Base-by-base conservation (phyloP, 2,797 vertebrate genomes). In the Lithobates sylvaticus region DNA sequence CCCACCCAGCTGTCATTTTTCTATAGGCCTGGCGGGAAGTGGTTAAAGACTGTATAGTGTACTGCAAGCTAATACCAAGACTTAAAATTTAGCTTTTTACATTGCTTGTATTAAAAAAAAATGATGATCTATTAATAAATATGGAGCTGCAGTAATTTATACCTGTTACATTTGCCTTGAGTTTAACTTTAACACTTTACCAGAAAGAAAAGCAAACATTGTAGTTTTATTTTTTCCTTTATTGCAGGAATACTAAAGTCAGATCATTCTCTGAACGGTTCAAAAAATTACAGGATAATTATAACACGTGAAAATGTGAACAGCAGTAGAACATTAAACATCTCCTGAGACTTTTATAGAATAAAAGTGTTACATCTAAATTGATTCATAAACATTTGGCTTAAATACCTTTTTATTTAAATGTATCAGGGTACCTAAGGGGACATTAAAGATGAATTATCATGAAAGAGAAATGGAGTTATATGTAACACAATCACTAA, bases 401-500 rank as follows among this genome's bases (percentile, higher is more conserved):
- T 65, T n/a, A 68, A 83, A 78, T 50, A 73, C 39, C 12, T 74
- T 64, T 27, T 78, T 47, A 86, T 58, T 75, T 78, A 67, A 87
- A 58, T 73, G 26, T 32, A 69, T 87, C 83, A 83, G 8, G 36
- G 29, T 54, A 74, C 69, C 69, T 50, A 39, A 70, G 69, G 54
- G 80, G 58, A 72, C 29, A 27, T 65, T 78, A 64, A 83, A 78
- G 80, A 87, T 83, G 21, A 83, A 78, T 87, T 82, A 78, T 78
- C 75, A 65, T 83, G 39, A 71, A 83, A 3, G 18, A 78, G 15
- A 39, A 73, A 78, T 72, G 6, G 12, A 65, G 47, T 78, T 83
- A 78, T 23, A 74, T 36, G 39, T 65, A 73, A 54, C 23, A 68
- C 34, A 86, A 67, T 74, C 54, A 74, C 32, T 39, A 67, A 44